These are phyloP conservation scores for Noctilio leporinus DNA, from an alignment of 2,113 vertebrate genomes.

Conservation along the genomic window DNA sequence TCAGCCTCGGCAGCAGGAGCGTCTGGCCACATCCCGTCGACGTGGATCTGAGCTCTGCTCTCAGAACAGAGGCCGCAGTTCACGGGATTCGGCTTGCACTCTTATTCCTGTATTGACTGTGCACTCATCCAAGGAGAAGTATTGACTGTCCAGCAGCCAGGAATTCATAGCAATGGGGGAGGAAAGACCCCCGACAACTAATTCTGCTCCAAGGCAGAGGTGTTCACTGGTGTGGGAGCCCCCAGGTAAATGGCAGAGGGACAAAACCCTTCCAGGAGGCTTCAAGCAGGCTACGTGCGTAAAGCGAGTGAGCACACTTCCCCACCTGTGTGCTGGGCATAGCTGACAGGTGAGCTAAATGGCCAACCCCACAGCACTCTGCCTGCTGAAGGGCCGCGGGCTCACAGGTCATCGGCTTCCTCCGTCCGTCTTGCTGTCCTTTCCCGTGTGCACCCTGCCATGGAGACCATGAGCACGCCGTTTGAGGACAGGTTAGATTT, in stretches of 20 bases:
- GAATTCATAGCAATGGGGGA: neutral
- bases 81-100: neutral
- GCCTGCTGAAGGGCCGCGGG: neutral
- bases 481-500: neutral
- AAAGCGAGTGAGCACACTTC: neutral
- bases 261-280: neutral
- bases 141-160: neutral
- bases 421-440: fast-evolving
- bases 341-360: neutral
- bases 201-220: neutral
- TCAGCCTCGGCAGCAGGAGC: no score
- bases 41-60: neutral
- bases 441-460: neutral
- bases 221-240: neutral
- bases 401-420: neutral
- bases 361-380: neutral
- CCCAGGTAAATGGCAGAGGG: neutral
- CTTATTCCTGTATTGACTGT: neutral
- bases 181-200: neutral
- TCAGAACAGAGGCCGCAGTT: neutral
- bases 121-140: neutral
- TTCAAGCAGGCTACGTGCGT: neutral
- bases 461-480: neutral
- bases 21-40: fast-evolving
- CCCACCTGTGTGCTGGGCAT: neutral